phyloP scores from a whole-genome alignment of 1,140 invertebrate species.

The Halesus radiatus region DNA sequence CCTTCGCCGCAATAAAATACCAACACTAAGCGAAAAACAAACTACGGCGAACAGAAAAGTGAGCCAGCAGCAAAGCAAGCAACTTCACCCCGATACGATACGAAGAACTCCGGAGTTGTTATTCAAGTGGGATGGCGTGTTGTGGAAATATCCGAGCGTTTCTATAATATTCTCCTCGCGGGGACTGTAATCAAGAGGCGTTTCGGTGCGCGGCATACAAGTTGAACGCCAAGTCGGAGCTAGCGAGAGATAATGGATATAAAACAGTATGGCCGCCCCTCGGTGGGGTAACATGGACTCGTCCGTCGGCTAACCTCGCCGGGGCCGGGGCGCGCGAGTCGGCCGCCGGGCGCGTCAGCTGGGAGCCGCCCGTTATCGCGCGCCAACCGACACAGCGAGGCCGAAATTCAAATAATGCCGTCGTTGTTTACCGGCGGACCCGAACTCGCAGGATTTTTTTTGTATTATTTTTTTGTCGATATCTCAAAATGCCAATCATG shows the following conservation, averaged over 20 bases:
- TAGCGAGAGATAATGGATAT: not conserved
- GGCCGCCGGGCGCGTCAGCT: conserved; percentile 21
- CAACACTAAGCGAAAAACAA: conserved; percentile 13
- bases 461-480: too few species aligned
- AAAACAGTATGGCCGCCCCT: conserved; percentile 26
- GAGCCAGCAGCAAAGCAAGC: too few species aligned
- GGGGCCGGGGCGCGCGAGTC: conserved; percentile 31
- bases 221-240: not conserved
- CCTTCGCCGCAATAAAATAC: conserved; percentile 35
- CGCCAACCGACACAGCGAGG: not conserved
- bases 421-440: conserved; percentile 30
- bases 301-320: conserved; percentile 48
- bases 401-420: not conserved
- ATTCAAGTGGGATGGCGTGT: not conserved
- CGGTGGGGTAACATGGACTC: conserved; percentile 47
- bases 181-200: too few species aligned
- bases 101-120: not conserved
- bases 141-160: not conserved
- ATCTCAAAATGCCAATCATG: too few species aligned
- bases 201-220: not conserved
- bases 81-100: not conserved
- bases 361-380: conserved; percentile 35
- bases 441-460: not conserved
- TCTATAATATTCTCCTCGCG: too few species aligned
- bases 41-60: not conserved